Conservation (phyloP, 30 jellyfish, hydroid and myxozoan species). For the Mastigias papua region DNA sequence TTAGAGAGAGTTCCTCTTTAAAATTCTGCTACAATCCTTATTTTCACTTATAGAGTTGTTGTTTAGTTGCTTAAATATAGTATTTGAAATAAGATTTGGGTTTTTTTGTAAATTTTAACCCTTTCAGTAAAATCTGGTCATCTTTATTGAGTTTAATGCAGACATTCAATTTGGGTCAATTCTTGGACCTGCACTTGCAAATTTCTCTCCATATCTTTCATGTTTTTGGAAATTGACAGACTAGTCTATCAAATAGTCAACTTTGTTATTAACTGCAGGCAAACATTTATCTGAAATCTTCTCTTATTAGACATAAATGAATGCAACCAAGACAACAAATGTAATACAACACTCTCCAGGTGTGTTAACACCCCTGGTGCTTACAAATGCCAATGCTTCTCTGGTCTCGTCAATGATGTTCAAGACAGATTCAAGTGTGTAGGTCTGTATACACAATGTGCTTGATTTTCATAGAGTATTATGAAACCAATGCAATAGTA, state of each 20-base stretch:
- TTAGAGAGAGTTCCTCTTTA: too few relatives aligned
- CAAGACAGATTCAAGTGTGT: conserved; percentile 40
- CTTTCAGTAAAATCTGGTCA: not conserved
- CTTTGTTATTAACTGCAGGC: not conserved
- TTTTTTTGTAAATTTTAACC: not conserved
- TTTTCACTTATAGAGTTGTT: too few relatives aligned
- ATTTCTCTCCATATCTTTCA: too few relatives aligned
- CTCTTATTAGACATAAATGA: conserved; percentile 36
- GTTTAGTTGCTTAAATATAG: not conserved
- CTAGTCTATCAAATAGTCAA: too few relatives aligned
- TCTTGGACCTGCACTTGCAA: too few relatives aligned
- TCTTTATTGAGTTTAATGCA: not conserved
- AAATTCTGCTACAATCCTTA: too few relatives aligned
- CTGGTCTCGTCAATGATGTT: conserved; percentile 52
- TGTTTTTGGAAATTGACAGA: too few relatives aligned
- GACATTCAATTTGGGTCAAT: too few relatives aligned
- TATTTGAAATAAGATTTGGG: not conserved
- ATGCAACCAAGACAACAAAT: conserved; percentile 31
- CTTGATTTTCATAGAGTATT: too few relatives aligned
- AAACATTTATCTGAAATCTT: not conserved
- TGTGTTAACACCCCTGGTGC: conserved; percentile 28
- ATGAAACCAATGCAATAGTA: too few relatives aligned
- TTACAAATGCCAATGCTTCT: conserved; percentile 40
- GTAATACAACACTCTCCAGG: conserved; percentile 44
- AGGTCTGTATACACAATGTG: conserved; percentile 36